Conservation (phyloP, 1,140 invertebrate species). For the Pseudachorutes palmiensis region DNA sequence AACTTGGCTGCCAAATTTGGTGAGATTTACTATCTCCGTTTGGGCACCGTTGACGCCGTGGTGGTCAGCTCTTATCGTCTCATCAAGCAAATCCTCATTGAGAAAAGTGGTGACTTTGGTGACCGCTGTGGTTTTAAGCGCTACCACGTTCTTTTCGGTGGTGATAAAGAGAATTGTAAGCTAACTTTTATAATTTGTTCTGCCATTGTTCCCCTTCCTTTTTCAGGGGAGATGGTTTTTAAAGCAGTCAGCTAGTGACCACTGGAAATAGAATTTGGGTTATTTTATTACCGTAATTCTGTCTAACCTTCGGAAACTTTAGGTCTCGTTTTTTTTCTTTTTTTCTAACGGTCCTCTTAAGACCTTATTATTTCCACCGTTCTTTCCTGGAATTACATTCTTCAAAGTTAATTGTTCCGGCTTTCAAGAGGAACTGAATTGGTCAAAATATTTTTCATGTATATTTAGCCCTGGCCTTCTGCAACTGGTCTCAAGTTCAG, state of each 20-base stretch:
- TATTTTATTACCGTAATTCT: conserved; percentile 19
- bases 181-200: too few species aligned
- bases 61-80: conserved; percentile 65
- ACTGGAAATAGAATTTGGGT: not conserved
- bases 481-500: conserved; percentile 77
- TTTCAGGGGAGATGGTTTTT: too few species aligned
- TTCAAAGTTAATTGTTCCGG: too few species aligned
- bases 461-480: conserved; percentile 69
- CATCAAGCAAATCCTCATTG: conserved; percentile 70
- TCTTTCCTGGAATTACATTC: too few species aligned
- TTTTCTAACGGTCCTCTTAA: not conserved
- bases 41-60: conserved; percentile 62
- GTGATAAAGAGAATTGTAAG: conserved; percentile 64
- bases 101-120: conserved; percentile 69
- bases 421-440: too few species aligned
- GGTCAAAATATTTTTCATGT: conserved; percentile 36
- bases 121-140: conserved; percentile 70
- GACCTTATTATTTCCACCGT: too few species aligned
- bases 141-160: conserved; percentile 56
- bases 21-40: conserved; percentile 61
- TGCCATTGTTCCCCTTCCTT: not conserved
- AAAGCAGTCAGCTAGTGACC: not conserved
- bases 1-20: conserved; percentile 61
- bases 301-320: conserved; percentile 29
- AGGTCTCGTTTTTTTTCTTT: not conserved